Evolutionary conservation across 2,888 invertebrate genomes (phyloP), one percentile per base, ranked within the genome.

Genomic region (Chironomus tentans): DNA sequence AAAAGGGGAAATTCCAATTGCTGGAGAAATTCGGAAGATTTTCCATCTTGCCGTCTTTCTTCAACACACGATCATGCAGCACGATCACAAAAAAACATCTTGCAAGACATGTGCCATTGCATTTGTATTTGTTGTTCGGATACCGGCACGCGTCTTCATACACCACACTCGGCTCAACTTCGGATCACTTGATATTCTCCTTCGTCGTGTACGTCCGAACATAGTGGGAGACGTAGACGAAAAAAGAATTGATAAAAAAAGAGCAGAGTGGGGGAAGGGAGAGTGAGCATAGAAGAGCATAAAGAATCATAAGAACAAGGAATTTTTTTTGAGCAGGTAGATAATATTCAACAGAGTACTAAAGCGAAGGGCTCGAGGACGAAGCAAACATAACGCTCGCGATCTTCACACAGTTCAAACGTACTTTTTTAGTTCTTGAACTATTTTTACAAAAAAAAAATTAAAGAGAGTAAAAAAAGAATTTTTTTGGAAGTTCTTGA

Each of bases 301-400:
- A 68, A 15, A 24, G 68, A 68, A 65, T 22, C 21, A 18, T 38
- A 68, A 68, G 46, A 68, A 74, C 46, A 74, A 68, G 47, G 48
- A 72, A 72, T 18, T 10, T 47, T n/a, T 50, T 50, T 18, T n/a
- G 65, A 69, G 76, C 76, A 76, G 76, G 76, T 76, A 76, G 69
- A n/a, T 56, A 68, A 65, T 28, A 76, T 68, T 68, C 50, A 46
- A 10, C 21, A 76, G 75, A 76, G 68, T 76, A 70, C 65, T 75
- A 83, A 82, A 84, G 82, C 80, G 80, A 80, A 79, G 79, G 79
- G 79, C 80, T 79, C 80, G 81, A 83, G 84, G 83, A 84, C 84
- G 82, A 83, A 82, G 82, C 82, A 83, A 82, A 85, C 87, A 87
- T 85, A 86, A 82, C 84, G 85, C 84, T 83, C 85, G 85, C 83